These are phyloP conservation scores for Cyanoramphus novaezelandiae DNA, from an alignment of 2,113 vertebrate species.

Conservation along the genomic window DNA sequence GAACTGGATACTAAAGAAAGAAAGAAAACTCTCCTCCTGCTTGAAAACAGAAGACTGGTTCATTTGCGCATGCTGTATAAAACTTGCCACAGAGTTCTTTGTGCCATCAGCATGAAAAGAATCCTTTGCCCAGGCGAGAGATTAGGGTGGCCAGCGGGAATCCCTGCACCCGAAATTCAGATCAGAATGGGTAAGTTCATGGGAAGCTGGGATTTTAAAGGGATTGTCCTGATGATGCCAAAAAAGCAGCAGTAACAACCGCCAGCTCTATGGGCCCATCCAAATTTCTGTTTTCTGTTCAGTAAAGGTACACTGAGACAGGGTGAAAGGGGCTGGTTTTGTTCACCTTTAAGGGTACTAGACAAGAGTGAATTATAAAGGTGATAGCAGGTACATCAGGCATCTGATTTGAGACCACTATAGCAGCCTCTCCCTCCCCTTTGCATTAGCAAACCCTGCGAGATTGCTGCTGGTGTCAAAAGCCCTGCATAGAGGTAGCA, in stretches of 20 bases:
- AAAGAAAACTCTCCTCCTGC: constrained; percentile 38
- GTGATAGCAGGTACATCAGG: neutral
- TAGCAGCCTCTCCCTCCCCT: neutral
- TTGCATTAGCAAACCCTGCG: accelerated
- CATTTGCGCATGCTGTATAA: constrained; percentile 41
- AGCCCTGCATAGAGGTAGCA: neutral
- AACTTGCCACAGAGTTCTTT: constrained; percentile 57
- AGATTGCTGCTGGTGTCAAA: neutral
- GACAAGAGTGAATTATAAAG: accelerated
- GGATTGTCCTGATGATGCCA: constrained; percentile 53
- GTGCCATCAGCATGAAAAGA: constrained; percentile 52
- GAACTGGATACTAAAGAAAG: constrained; percentile 45
- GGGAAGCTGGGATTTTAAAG: constrained; percentile 66
- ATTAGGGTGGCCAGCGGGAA: constrained; percentile 66
- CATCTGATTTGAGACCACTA: accelerated
- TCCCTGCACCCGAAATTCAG: constrained; percentile 66
- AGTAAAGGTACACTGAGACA: accelerated
- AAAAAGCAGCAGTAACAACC: constrained; percentile 5
- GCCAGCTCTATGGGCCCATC: neutral
- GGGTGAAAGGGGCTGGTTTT: neutral
- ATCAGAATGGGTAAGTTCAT: constrained; percentile 65
- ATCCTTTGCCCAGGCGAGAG: constrained; percentile 42
- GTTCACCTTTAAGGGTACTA: neutral
- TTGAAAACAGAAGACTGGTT: constrained; percentile 39
- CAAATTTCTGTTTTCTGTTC: neutral